Evolutionary conservation across 2,888 invertebrate species (phyloP).

Genomic region (Epistrophe eligans): DNA sequence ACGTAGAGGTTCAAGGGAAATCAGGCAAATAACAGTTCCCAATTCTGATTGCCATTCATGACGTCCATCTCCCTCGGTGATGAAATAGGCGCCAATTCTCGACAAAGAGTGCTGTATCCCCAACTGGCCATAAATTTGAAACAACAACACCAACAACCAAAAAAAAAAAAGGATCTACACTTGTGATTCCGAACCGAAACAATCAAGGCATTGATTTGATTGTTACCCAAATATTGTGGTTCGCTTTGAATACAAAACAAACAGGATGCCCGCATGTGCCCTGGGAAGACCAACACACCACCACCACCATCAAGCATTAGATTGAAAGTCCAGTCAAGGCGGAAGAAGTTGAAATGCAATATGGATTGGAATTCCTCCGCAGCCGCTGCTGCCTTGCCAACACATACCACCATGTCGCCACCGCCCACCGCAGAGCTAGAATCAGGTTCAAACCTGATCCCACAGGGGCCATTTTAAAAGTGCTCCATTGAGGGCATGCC

Average conservation of each 20-base stretch:
- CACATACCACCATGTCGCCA: not conserved
- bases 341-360: conserved; percentile 61
- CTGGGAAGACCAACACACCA: not conserved
- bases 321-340: conserved; percentile 12
- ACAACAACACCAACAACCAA: not conserved
- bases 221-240: conserved; percentile 70
- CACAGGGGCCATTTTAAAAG: conserved; percentile 67
- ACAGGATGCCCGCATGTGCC: not conserved
- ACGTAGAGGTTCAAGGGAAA: conserved; percentile 45
- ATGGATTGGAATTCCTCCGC: conserved; percentile 39
- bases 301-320: not conserved
- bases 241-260: conserved; percentile 71
- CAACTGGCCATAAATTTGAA: conserved; percentile 60
- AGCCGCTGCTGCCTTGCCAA: conserved; percentile 5
- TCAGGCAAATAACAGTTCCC: conserved; percentile 48
- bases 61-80: conserved; percentile 39
- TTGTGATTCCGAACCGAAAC: conserved; percentile 67
- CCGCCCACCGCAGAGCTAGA: not conserved
- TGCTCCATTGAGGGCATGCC: conserved; percentile 44
- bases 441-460: conserved; percentile 34
- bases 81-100: conserved; percentile 47
- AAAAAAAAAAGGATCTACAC: conserved; percentile 50
- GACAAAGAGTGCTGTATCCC: conserved; percentile 50
- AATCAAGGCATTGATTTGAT: conserved; percentile 73
- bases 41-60: conserved; percentile 53